A percentile compares a stretch with the other conserved stretches of the same genome.
phyloP scores from a whole-genome alignment of 2,888 invertebrate genomes.

The Sphecodes monilicornis region DNA sequence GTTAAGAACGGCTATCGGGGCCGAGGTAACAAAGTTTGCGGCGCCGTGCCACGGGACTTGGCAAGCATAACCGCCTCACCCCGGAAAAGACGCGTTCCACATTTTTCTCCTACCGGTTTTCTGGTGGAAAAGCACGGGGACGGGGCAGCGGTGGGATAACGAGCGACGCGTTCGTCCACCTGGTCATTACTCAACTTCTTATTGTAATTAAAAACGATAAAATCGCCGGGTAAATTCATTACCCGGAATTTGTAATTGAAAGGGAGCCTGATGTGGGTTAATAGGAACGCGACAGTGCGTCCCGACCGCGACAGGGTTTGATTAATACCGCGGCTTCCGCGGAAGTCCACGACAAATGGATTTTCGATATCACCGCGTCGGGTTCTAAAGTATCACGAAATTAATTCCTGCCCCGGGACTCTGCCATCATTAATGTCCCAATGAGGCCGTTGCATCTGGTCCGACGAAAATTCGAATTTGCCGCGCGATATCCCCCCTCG shows the following conservation, averaged over 20 bases:
- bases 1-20: constrained; percentile 31
- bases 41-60: constrained; percentile 35
- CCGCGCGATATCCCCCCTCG: neutral
- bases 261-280: constrained; percentile 14
- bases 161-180: constrained; percentile 13
- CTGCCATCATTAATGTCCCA: constrained; percentile 14
- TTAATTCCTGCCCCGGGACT: constrained; percentile 49
- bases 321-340: constrained; percentile 54
- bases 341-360: constrained; percentile 61
- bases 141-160: constrained; percentile 9
- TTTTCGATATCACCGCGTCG: constrained; percentile 61
- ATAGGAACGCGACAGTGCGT: constrained; percentile 30
- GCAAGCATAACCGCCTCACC: constrained; percentile 26
- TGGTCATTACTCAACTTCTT: neutral
- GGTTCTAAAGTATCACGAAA: constrained; percentile 42
- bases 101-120: constrained; percentile 18
- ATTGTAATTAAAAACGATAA: constrained; percentile 33
- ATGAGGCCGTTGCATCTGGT: neutral
- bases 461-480: neutral
- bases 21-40: constrained; percentile 34
- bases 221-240: constrained; percentile 6
- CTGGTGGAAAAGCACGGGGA: neutral
- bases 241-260: constrained; percentile 29
- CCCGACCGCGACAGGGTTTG: constrained; percentile 35
- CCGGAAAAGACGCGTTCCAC: constrained; percentile 29